Conservation (phyloP, 2,797 vertebrate species). For the Esox lucius region DNA sequence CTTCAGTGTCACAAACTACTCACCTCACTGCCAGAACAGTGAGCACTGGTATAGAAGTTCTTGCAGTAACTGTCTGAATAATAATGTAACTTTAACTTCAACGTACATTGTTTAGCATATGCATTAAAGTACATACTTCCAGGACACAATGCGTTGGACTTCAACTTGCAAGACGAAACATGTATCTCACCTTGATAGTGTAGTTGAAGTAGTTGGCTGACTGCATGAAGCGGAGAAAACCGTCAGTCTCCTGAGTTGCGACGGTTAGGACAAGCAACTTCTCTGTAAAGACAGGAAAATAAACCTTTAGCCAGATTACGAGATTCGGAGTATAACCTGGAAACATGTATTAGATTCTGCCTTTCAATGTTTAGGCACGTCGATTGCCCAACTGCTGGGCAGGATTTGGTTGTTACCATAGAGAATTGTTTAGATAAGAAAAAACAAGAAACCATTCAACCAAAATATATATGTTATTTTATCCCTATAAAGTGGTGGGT, state of each 20-base stretch:
- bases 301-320: slow-evolving; percentile 19
- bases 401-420: background rate
- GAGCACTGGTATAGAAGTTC: too few species aligned
- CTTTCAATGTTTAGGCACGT: background rate
- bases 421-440: slow-evolving; percentile 4
- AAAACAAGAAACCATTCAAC: slow-evolving; percentile 22
- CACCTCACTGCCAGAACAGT: background rate
- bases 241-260: slow-evolving; percentile 91
- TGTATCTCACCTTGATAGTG: slow-evolving; percentile 86
- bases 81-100: too few species aligned
- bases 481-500: slow-evolving; percentile 47
- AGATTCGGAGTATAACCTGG: slow-evolving; percentile 7
- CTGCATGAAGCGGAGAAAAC: slow-evolving; percentile 91
- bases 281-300: slow-evolving; percentile 68
- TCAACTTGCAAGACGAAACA: background rate
- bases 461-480: slow-evolving; percentile 45
- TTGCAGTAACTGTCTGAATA: too few species aligned
- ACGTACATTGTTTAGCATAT: too few species aligned
- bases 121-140: too few species aligned
- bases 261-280: slow-evolving; percentile 92
- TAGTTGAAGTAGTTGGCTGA: slow-evolving; percentile 94
- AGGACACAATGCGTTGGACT: too few species aligned
- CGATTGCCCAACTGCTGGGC: slow-evolving; percentile 37
- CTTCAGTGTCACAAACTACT: background rate
- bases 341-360: background rate